These are phyloP conservation scores for Haliclystus octoradiatus DNA, from an alignment of 30 jellyfish, hydroid and myxozoan genomes.

Conservation along the genomic window DNA sequence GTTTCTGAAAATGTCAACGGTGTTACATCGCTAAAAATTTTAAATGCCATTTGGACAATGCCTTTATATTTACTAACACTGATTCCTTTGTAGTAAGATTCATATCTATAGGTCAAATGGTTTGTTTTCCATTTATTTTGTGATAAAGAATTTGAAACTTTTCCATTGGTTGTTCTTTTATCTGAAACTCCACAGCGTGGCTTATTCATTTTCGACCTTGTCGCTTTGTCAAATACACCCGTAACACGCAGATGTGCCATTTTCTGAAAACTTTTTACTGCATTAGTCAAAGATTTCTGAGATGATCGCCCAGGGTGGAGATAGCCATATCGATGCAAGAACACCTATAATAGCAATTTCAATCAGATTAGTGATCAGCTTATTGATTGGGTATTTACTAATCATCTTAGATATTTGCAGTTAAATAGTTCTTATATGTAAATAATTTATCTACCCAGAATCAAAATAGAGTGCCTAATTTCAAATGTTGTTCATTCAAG, in stretches of 20 bases:
- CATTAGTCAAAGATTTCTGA: not conserved
- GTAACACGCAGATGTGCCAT: not conserved
- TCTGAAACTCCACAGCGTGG: slow-evolving; percentile 3
- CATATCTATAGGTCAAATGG: slow-evolving; percentile 20
- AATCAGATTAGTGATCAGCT: too few species aligned
- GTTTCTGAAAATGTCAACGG: slow-evolving; percentile 24
- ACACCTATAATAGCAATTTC: not conserved
- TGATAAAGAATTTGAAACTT: too few species aligned
- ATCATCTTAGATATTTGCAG: too few species aligned
- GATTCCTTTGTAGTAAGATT: slow-evolving; percentile 13
- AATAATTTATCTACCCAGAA: too few species aligned
- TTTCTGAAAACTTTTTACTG: not conserved
- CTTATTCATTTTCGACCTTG: not conserved
- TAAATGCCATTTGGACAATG: slow-evolving; percentile 19
- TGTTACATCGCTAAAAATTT: slow-evolving; percentile 31
- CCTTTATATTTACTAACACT: slow-evolving; percentile 5
- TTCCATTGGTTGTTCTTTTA: too few species aligned
- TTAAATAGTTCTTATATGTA: too few species aligned
- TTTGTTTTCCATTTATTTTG: slow-evolving; percentile 16
- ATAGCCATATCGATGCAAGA: not conserved
- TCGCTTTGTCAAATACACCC: not conserved
- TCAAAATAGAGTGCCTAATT: too few species aligned
- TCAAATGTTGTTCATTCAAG: too few species aligned
- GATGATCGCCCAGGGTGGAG: not conserved
- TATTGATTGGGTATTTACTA: too few species aligned